Conservation (phyloP, 2,888 invertebrate species). For the Apodemia zela region DNA sequence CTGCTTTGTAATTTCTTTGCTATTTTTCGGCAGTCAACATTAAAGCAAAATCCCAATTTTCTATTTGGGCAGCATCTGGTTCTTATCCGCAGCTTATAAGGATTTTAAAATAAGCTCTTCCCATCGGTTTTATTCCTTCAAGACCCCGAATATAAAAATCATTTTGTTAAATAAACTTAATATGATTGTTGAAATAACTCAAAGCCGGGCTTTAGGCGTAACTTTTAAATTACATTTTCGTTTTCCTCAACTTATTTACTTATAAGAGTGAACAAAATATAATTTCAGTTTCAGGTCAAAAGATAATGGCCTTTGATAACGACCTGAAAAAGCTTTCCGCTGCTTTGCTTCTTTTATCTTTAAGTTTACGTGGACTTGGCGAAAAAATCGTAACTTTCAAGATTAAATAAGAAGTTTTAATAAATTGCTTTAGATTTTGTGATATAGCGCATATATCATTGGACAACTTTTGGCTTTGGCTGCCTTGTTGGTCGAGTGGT, state of each 20-base stretch:
- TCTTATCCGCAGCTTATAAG: conserved; percentile 7
- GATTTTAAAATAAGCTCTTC: conserved; percentile 12
- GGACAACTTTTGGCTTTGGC: background rate
- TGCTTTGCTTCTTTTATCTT: conserved; percentile 77
- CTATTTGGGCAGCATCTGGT: conserved; percentile 9
- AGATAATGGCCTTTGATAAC: conserved; percentile 78
- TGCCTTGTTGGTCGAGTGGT: too few species aligned
- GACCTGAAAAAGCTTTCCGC: conserved; percentile 78
- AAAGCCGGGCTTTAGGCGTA: conserved; percentile 55
- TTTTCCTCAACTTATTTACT: conserved; percentile 71
- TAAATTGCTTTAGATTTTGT: conserved; percentile 65
- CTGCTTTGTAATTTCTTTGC: background rate
- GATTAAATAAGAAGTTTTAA: conserved; percentile 76
- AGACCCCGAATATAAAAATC: conserved; percentile 14
- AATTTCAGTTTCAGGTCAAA: conserved; percentile 75
- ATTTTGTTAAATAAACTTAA: conserved; percentile 15
- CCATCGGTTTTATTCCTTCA: conserved; percentile 12
- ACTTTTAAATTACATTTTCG: conserved; percentile 73
- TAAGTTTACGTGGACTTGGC: conserved; percentile 69
- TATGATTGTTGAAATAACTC: conserved; percentile 14
- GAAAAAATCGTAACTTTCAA: conserved; percentile 73
- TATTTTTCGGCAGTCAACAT: background rate
- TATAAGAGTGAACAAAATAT: conserved; percentile 76
- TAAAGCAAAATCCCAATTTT: conserved; percentile 10
- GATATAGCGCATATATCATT: background rate